phyloP scores from a whole-genome alignment of 2,113 vertebrate genomes.

The Corynorhinus townsendii region DNA sequence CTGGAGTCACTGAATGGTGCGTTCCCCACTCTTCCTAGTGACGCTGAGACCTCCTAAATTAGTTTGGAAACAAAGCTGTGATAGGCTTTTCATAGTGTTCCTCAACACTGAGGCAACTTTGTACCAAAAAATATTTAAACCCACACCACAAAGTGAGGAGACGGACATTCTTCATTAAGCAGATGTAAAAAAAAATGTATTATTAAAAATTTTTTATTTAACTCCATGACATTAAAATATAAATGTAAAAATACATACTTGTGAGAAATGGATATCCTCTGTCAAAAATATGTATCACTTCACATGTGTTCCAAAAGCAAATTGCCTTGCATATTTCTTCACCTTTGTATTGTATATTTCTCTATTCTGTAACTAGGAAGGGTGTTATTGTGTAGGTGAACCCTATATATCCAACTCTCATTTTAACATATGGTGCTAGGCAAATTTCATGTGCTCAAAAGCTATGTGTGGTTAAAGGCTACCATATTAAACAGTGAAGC shows the following conservation, averaged over 20 bases:
- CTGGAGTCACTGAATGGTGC: conserved; percentile 31
- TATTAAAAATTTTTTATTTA: not conserved
- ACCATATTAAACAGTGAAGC: not conserved
- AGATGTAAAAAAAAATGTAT: not conserved
- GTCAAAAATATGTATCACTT: not conserved
- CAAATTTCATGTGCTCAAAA: not conserved
- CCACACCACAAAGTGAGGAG: not conserved
- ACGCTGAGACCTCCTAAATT: not conserved
- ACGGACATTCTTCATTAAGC: not conserved
- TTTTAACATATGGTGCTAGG: not conserved
- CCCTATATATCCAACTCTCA: not conserved
- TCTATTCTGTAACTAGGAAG: not conserved
- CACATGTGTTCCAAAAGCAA: not conserved
- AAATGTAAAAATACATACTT: not conserved
- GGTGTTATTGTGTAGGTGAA: not conserved
- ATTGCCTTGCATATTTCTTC: not conserved
- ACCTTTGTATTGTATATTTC: not conserved
- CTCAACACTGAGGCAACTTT: not conserved
- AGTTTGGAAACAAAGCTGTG: conserved; percentile 30
- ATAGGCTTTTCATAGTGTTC: not conserved
- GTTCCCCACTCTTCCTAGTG: not conserved
- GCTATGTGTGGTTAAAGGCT: not conserved
- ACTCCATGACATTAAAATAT: not conserved
- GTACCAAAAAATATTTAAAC: not conserved
- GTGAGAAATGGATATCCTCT: not conserved